Base-by-base conservation (phyloP, 37 sponge, comb jelly and placozoan species). In the Halichondria panicea region DNA sequence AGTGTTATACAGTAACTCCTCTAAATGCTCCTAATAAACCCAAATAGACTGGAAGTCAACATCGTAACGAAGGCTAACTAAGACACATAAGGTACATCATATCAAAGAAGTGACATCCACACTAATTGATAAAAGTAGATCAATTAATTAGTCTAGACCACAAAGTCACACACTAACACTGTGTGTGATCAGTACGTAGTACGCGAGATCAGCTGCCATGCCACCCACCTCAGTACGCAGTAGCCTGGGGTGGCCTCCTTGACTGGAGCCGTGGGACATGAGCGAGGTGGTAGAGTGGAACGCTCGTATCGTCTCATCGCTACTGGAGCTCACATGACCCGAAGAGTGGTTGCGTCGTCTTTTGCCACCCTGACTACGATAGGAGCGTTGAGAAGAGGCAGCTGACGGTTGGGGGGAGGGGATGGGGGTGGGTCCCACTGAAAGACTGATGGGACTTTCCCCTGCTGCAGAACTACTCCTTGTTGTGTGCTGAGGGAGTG, bases 401-500 rank as follows among this genome's bases (percentile, higher is more conserved):
- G 55, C 73, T 32, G 74, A 73, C 30, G 79, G 74, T 19, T 85
- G 78, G 6, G 86, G 86, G 55, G 86, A 85, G 57, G 86, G 79
- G 53, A 85, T 71, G 6, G 86, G 86, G 36, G 79, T 85, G n/a
- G 48, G 78, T 31, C 43, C 84, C 2, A 45, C 37, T 0, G 86
- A 85, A 18, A 77, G 55, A 25, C 69, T 82, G 24, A 66, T 67
- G 0, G 79, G 79, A 44, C 70, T 79, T 9, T 43, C 55, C 34
- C 75, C 64, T 31, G 43, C 65, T n/a, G n/a, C 58, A 3, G 79
- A 79, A n/a, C 59, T 68, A 40, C 32, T 59, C n/a, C n/a, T n/a
- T n/a, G n/a, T n/a, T 11, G 59, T 36, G 37, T 39, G 70, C 19
- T 48, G n/a, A n/a, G n/a, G n/a, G n/a, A n/a, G n/a, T n/a, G n/a